Evolutionary conservation across 2,113 vertebrate species (phyloP), one percentile per base, ranked within the genome.

Genomic region (Lycaon pictus): DNA sequence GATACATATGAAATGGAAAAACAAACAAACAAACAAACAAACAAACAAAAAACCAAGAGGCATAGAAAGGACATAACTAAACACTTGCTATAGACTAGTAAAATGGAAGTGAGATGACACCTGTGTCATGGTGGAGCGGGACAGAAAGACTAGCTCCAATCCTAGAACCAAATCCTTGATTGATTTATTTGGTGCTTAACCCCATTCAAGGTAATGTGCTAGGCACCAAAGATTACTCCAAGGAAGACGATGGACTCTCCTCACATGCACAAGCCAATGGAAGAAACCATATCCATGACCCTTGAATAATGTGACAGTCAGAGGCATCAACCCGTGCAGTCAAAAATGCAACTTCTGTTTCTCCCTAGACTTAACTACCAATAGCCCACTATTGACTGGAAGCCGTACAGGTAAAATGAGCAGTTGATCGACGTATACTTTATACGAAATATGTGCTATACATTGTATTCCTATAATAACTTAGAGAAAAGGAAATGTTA

Each of bases 81-180:
- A 53, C 16, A 60, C 74, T 89, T 81, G 9, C 35, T 37, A 2
- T 72, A n/a, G 27, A 58, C 29, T 16, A 32, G 11, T 25, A 67
- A 69, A 92, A 53, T 3, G 32, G 11, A 84, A 72, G 27, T 22
- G 3, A 92, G 16, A 23, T n/a, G 20, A 5, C 1, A 76, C 25
- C 15, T 48, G 1, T 37, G 55, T 13, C 17, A 25, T 7, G 23
- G 25, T 69, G 1, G 22, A n/a, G 27, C 13, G 0, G 27, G 3
- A 77, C 9, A 65, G 23, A 72, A 55, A 69, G 17, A 37, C 32
- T 53, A 60, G 32, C 35, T 77, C 86, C 60, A 35, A 35, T 60
- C 23, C n/a, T 27, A n/a, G n/a, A 62, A 12, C 7, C 72, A n/a
- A 88, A 17, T n/a, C 22, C 11, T 43, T 60, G 8, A 13, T 16